phyloP scores from a whole-genome alignment of 2,797 vertebrate species.

The Lycodopsis pacificus region DNA sequence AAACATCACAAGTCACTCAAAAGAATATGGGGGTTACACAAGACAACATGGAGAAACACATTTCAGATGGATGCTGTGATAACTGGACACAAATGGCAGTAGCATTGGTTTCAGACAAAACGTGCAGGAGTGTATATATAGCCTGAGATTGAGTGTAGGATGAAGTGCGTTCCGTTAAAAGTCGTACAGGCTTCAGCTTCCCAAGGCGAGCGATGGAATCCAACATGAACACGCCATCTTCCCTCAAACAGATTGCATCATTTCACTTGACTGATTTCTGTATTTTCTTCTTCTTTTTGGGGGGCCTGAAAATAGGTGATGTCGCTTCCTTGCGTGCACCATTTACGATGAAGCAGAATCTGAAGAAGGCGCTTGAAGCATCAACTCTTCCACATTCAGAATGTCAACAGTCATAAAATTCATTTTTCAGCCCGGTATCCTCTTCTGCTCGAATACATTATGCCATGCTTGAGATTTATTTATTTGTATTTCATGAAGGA shows the following conservation, averaged over 20 bases:
- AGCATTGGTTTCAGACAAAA: constrained; percentile 6
- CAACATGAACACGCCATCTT: not conserved
- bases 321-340: not conserved
- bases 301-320: not conserved
- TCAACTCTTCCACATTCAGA: not conserved
- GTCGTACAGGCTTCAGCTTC: not conserved
- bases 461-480: not conserved
- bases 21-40: constrained; percentile 39
- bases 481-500: not conserved
- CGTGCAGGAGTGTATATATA: not conserved
- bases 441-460: not conserved
- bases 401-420: not conserved
- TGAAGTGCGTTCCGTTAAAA: not conserved
- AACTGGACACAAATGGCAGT: not conserved
- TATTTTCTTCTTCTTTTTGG: not conserved
- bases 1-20: constrained; percentile 67
- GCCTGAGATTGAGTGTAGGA: not conserved
- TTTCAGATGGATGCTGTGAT: constrained; percentile 5
- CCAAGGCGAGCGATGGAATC: not conserved
- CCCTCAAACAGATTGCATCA: not conserved
- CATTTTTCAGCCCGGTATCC: not conserved
- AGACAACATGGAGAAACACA: constrained; percentile 35
- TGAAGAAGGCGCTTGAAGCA: not conserved
- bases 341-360: not conserved
- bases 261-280: not conserved